Conservation (phyloP, 2,888 invertebrate species). For the Phasia obesa region DNA sequence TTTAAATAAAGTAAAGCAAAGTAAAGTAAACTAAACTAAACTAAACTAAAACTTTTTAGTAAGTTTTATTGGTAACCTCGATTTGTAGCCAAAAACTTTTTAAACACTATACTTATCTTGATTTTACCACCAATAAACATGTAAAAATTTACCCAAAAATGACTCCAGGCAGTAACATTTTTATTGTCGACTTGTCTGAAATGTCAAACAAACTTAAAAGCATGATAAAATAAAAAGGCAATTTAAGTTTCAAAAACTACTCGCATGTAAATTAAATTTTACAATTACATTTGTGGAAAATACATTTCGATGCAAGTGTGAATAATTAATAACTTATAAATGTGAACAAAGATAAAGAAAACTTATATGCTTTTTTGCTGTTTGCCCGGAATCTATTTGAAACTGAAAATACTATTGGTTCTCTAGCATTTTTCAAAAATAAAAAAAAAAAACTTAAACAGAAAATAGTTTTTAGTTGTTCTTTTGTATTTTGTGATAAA, state of each 20-base stretch:
- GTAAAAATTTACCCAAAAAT: background rate
- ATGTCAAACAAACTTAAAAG: constrained; percentile 22
- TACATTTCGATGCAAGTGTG: constrained; percentile 18
- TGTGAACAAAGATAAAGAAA: background rate
- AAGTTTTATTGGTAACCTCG: too few species aligned
- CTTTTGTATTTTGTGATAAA: constrained; percentile 7
- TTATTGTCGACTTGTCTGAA: constrained; percentile 13
- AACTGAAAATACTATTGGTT: constrained; percentile 14
- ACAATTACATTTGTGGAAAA: constrained; percentile 12
- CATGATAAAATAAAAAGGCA: constrained; percentile 20
- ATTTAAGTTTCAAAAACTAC: background rate
- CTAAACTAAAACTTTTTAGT: too few species aligned
- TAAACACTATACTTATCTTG: constrained; percentile 1
- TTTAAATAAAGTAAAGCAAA: too few species aligned
- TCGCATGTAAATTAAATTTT: background rate
- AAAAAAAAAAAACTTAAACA: background rate
- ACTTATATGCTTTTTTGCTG: constrained; percentile 9
- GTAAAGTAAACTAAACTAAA: too few species aligned
- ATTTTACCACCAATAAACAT: constrained; percentile 31
- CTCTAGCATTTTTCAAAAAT: background rate
- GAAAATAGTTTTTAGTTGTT: constrained; percentile 43
- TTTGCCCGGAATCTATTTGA: constrained; percentile 34
- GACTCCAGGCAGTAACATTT: background rate
- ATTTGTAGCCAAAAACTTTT: background rate
- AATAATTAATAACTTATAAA: constrained; percentile 48